Conservation (phyloP, 2,113 vertebrate species). For the Trichechus manatus region DNA sequence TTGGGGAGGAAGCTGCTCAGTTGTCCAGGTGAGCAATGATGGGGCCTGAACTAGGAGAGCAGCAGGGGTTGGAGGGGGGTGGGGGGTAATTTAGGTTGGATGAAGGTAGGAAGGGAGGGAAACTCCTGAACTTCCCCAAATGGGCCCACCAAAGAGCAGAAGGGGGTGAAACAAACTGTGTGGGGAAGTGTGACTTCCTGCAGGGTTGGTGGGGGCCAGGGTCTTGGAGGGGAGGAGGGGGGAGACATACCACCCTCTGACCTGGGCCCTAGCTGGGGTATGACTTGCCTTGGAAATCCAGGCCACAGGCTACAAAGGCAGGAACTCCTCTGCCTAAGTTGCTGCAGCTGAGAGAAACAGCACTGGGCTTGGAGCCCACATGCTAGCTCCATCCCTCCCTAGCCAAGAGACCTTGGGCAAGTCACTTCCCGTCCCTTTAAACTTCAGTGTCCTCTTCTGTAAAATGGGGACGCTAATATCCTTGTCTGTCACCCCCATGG, state of each 20-base stretch:
- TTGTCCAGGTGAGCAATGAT: neutral
- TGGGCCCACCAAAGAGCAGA: neutral
- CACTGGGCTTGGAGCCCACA: neutral
- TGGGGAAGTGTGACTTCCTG: neutral
- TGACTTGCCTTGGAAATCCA: neutral
- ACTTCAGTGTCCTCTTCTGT: neutral
- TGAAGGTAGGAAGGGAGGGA: neutral
- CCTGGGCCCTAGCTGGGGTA: neutral
- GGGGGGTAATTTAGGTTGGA: neutral
- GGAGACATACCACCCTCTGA: neutral
- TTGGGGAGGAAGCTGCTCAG: neutral
- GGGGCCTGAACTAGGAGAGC: neutral
- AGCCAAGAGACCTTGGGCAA: neutral
- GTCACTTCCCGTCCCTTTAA: neutral
- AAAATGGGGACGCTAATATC: neutral
- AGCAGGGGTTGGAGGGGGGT: no score
- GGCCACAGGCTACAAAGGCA: neutral
- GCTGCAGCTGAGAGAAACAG: neutral
- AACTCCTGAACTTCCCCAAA: neutral
- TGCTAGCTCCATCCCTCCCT: neutral
- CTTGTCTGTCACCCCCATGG: neutral
- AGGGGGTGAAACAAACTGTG: neutral
- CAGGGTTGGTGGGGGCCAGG: neutral
- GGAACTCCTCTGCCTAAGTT: neutral
- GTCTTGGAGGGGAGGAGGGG: neutral